phyloP scores from a whole-genome alignment of 2,888 invertebrate genomes.

The Chymomyza caudatula region DNA sequence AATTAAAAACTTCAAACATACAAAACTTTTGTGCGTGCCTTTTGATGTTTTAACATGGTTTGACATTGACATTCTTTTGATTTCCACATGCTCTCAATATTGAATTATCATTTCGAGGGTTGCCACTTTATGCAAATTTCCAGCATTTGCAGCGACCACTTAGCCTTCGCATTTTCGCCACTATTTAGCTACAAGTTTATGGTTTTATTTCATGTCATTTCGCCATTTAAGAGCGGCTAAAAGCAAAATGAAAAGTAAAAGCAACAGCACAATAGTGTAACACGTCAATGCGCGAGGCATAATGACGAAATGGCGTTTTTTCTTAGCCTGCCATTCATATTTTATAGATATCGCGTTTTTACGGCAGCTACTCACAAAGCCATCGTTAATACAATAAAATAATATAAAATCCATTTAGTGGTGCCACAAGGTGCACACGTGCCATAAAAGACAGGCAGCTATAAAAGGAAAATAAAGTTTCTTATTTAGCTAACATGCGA shows the following conservation, averaged over 20 bases:
- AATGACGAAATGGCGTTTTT: slow-evolving; percentile 57
- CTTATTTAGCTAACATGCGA: not conserved
- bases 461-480: not conserved
- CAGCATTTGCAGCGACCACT: slow-evolving; percentile 46
- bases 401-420: slow-evolving; percentile 59
- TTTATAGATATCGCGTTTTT: slow-evolving; percentile 35
- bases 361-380: slow-evolving; percentile 21
- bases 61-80: not conserved
- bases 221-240: slow-evolving; percentile 45
- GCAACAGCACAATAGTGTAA: slow-evolving; percentile 30
- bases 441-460: slow-evolving; percentile 36
- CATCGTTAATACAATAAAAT: slow-evolving; percentile 39
- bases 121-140: slow-evolving; percentile 55
- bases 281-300: slow-evolving; percentile 56
- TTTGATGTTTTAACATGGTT: not conserved
- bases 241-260: slow-evolving; percentile 5
- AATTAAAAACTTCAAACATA: not conserved
- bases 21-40: not conserved
- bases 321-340: slow-evolving; percentile 26
- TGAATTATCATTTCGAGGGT: slow-evolving; percentile 55
- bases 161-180: not conserved
- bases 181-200: slow-evolving; percentile 49
- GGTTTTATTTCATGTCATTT: slow-evolving; percentile 65
- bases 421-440: slow-evolving; percentile 39
- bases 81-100: slow-evolving; percentile 35